Evolutionary conservation across 2,888 invertebrate genomes (phyloP).

Genomic region (Cryptocephalus primarius): DNA sequence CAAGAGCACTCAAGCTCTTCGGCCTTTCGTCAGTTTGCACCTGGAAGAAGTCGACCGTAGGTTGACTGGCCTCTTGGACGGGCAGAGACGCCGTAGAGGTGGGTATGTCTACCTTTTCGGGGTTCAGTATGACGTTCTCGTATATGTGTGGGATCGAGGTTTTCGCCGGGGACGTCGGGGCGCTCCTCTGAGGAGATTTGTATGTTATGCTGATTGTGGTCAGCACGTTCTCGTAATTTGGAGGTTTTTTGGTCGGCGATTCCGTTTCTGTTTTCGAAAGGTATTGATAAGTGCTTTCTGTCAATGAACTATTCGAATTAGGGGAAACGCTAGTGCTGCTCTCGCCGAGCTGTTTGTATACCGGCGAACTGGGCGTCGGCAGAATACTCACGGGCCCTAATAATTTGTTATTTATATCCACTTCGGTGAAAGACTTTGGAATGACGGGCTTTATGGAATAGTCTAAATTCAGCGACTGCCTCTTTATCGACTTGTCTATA

Average conservation of each 20-base stretch:
- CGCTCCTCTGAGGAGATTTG: slow-evolving; percentile 48
- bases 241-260: slow-evolving; percentile 6
- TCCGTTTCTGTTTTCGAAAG: slow-evolving; percentile 7
- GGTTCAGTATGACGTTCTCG: slow-evolving; percentile 47
- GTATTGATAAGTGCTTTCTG: slow-evolving; percentile 18
- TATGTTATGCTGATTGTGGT: slow-evolving; percentile 66
- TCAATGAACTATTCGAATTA: slow-evolving; percentile 19
- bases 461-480: slow-evolving; percentile 33
- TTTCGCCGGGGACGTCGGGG: slow-evolving; percentile 22
- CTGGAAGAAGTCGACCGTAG: slow-evolving; percentile 19
- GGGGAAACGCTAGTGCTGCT: slow-evolving; percentile 30
- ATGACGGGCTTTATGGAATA: slow-evolving; percentile 13
- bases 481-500: slow-evolving; percentile 18
- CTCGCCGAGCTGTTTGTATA: slow-evolving; percentile 30
- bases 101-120: slow-evolving; percentile 44
- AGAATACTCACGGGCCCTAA: slow-evolving; percentile 22
- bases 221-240: slow-evolving; percentile 40
- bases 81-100: slow-evolving; percentile 46
- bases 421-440: slow-evolving; percentile 31
- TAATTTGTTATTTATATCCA: slow-evolving; percentile 25
- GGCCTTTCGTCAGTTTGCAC: slow-evolving; percentile 22
- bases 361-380: slow-evolving; percentile 32
- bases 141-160: slow-evolving; percentile 34
- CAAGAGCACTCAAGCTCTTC: slow-evolving; percentile 32
- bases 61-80: slow-evolving; percentile 47